Evolutionary conservation across 1,140 invertebrate species (phyloP).

Genomic region (Drosophila santomea): DNA sequence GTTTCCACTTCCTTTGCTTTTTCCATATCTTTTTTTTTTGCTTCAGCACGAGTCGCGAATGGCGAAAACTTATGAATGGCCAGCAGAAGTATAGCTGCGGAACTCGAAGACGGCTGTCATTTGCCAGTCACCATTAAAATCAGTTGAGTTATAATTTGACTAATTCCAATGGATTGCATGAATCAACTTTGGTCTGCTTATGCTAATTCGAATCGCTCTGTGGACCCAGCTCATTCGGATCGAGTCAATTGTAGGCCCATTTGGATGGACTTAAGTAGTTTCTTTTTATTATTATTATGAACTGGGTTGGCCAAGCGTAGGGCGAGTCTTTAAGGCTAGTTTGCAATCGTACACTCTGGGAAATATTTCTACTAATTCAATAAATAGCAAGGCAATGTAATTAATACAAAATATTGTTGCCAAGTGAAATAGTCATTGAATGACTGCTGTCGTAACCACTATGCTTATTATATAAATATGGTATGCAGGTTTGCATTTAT

Average conservation of each 20-base stretch:
- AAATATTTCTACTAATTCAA: neutral
- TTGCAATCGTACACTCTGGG: constrained; percentile 22
- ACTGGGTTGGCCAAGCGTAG: constrained; percentile 51
- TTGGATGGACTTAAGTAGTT: constrained; percentile 63
- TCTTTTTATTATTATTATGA: constrained; percentile 59
- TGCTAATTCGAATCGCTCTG: constrained; percentile 65
- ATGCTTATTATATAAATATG: too few species aligned
- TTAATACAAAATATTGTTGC: too few species aligned
- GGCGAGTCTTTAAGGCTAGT: constrained; percentile 45
- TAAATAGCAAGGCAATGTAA: neutral
- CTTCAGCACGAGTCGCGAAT: constrained; percentile 36
- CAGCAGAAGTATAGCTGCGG: constrained; percentile 12
- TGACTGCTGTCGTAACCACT: too few species aligned
- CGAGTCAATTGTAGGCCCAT: constrained; percentile 56
- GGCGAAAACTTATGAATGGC: constrained; percentile 49
- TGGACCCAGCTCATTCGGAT: constrained; percentile 24
- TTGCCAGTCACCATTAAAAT: constrained; percentile 61
- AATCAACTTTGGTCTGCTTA: constrained; percentile 70
- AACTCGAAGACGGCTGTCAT: constrained; percentile 31
- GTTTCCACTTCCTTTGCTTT: constrained; percentile 36
- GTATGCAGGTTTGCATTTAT: too few species aligned
- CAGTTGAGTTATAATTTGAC: constrained; percentile 71
- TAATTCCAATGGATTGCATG: constrained; percentile 71
- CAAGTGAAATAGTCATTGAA: too few species aligned
- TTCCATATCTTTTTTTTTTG: neutral